A percentile compares a stretch with the other conserved stretches of the same genome.
Conservation (phyloP, 2,888 invertebrate genomes). For the Tanytarsus gracilentus region DNA sequence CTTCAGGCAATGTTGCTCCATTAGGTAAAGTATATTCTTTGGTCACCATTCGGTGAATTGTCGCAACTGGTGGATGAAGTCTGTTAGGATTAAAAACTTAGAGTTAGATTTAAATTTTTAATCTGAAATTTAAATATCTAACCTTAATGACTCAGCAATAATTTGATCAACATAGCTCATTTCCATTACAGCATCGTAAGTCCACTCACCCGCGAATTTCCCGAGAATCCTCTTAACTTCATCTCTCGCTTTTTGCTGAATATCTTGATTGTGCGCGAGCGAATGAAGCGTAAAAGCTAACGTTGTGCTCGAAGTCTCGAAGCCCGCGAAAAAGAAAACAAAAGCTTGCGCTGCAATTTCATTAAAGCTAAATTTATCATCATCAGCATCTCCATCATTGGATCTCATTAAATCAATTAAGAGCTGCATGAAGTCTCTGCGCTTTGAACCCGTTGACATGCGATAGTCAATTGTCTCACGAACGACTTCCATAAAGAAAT, state of each 20-base stretch:
- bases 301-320: conserved; percentile 16
- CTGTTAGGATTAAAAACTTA: neutral
- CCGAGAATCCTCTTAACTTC: neutral
- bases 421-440: conserved; percentile 49
- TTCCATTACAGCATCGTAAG: conserved; percentile 12
- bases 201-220: neutral
- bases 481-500: conserved; percentile 44
- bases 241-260: conserved; percentile 14
- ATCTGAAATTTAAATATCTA: neutral
- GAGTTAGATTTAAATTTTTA: neutral
- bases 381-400: conserved; percentile 36
- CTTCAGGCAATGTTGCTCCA: conserved; percentile 44
- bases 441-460: conserved; percentile 38
- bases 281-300: conserved; percentile 14
- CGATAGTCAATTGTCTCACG: conserved; percentile 43
- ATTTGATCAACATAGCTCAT: conserved; percentile 15
- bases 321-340: conserved; percentile 52
- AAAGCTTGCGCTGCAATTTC: conserved; percentile 49
- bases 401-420: conserved; percentile 46
- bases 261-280: conserved; percentile 19
- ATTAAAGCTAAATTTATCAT: conserved; percentile 40
- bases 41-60: conserved; percentile 1
- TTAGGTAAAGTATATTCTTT: conserved; percentile 33
- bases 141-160: conserved; percentile 7
- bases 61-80: conserved; percentile 5